Evolutionary conservation across 2,797 vertebrate genomes (phyloP).

Genomic region (Malurus splendens): DNA sequence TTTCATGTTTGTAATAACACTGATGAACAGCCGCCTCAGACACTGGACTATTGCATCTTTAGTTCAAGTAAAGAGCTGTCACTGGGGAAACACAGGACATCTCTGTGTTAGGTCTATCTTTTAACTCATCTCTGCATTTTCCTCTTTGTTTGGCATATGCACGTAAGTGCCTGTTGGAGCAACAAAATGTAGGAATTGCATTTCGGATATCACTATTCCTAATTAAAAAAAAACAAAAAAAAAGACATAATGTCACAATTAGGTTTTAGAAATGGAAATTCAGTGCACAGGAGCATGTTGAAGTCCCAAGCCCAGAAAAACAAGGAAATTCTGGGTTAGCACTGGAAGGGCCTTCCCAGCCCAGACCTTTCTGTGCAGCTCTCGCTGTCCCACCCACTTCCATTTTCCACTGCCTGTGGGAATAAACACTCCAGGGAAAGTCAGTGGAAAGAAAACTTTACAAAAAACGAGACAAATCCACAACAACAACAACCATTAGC

Average conservation of each 20-base stretch:
- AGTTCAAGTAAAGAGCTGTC: conserved; percentile 45
- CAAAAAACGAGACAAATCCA: conserved; percentile 44
- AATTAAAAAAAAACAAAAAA: neutral
- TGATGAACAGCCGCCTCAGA: conserved; percentile 30
- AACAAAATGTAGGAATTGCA: conserved; percentile 37
- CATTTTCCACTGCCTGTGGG: conserved; percentile 45
- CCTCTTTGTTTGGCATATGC: conserved; percentile 15
- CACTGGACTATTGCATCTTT: neutral
- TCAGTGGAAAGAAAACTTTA: conserved; percentile 49
- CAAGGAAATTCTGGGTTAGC: conserved; percentile 9
- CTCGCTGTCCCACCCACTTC: neutral
- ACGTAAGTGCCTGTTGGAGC: conserved; percentile 39
- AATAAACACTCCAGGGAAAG: conserved; percentile 29
- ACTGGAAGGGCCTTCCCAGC: neutral
- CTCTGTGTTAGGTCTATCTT: conserved; percentile 34
- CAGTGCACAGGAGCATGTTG: conserved; percentile 26
- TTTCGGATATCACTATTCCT: conserved; percentile 37
- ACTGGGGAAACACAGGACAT: conserved; percentile 27
- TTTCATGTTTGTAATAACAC: conserved; percentile 25
- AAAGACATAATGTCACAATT: conserved; percentile 3
- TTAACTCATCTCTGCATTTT: conserved; percentile 33
- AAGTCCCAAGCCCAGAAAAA: conserved; percentile 25
- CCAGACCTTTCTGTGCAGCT: neutral
- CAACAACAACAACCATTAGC: conserved; percentile 36
- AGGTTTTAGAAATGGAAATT: conserved; percentile 58